Percentiles rank a stretch among this genome's conserved stretches.
phyloP scores from a whole-genome alignment of 2,888 invertebrate genomes.

The Hofmannophila pseudospretella region DNA sequence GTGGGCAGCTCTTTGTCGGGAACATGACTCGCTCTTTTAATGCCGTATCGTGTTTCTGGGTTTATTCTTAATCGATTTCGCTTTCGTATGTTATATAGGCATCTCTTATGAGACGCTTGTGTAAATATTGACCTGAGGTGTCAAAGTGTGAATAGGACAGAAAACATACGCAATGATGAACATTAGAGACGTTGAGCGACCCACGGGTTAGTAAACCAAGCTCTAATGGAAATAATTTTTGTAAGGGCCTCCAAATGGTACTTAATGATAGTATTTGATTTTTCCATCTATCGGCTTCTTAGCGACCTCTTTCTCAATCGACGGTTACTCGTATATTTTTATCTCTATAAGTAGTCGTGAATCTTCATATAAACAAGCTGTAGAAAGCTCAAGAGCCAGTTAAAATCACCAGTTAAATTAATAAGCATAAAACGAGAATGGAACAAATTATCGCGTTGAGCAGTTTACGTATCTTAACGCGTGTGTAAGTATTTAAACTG shows the following conservation, averaged over 20 bases:
- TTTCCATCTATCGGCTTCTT: slow-evolving; percentile 11
- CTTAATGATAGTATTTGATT: slow-evolving; percentile 13
- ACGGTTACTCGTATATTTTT: slow-evolving; percentile 5
- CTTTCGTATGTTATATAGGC: slow-evolving; percentile 32
- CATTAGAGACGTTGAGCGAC: slow-evolving; percentile 21
- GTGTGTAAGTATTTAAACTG: too few relatives aligned
- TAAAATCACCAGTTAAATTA: neutral
- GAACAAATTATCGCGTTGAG: neutral
- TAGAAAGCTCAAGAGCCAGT: neutral
- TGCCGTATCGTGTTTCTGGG: slow-evolving; percentile 24
- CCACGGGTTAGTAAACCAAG: slow-evolving; percentile 55
- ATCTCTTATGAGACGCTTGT: slow-evolving; percentile 32
- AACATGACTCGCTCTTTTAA: slow-evolving; percentile 8
- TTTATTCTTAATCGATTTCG: slow-evolving; percentile 31
- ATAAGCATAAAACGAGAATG: neutral
- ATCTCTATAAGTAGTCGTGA: neutral
- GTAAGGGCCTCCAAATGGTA: slow-evolving; percentile 6
- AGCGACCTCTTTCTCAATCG: slow-evolving; percentile 7
- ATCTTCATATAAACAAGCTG: neutral
- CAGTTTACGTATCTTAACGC: too few relatives aligned
- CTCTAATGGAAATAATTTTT: slow-evolving; percentile 18
- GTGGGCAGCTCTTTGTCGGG: slow-evolving; percentile 35
- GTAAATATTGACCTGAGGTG: slow-evolving; percentile 55
- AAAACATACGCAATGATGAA: slow-evolving; percentile 23
- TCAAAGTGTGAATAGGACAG: slow-evolving; percentile 44